phyloP scores from a whole-genome alignment of 2,797 vertebrate genomes.

The Huso huso region DNA sequence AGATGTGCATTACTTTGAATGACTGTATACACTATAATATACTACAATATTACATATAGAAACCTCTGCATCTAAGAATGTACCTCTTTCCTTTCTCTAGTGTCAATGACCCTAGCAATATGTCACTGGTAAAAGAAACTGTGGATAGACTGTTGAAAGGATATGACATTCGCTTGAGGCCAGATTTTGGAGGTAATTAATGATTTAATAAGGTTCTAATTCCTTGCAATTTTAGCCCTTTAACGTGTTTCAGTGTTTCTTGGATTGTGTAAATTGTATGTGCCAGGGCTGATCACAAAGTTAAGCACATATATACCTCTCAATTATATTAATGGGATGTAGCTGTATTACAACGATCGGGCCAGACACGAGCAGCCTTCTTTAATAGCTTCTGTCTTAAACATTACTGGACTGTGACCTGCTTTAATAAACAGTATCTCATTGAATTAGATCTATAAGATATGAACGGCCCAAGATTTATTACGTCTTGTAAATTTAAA shows the following conservation, averaged over 20 bases:
- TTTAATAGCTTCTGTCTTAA: slow-evolving; percentile 9
- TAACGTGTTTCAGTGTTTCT: slow-evolving; percentile 14
- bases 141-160: slow-evolving; percentile 98
- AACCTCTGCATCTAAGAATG: slow-evolving; percentile 26
- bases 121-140: slow-evolving; percentile 97
- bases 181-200: slow-evolving; percentile 97
- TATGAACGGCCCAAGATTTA: not conserved
- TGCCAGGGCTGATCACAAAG: slow-evolving; percentile 39
- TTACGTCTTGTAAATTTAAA: not conserved
- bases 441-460: slow-evolving; percentile 3
- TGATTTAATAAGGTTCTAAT: slow-evolving; percentile 37
- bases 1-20: slow-evolving; percentile 47
- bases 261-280: slow-evolving; percentile 11
- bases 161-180: slow-evolving; percentile 98
- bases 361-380: slow-evolving; percentile 18
- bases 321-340: slow-evolving; percentile 9
- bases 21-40: slow-evolving; percentile 27
- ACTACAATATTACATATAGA: slow-evolving; percentile 33
- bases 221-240: slow-evolving; percentile 31
- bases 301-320: slow-evolving; percentile 27
- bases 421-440: slow-evolving; percentile 12
- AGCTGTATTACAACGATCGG: slow-evolving; percentile 8
- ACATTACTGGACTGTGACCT: slow-evolving; percentile 18
- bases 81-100: slow-evolving; percentile 40
- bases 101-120: slow-evolving; percentile 92